Evolutionary conservation across 2,888 invertebrate genomes (phyloP).

Genomic region (Rosalia funebris): DNA sequence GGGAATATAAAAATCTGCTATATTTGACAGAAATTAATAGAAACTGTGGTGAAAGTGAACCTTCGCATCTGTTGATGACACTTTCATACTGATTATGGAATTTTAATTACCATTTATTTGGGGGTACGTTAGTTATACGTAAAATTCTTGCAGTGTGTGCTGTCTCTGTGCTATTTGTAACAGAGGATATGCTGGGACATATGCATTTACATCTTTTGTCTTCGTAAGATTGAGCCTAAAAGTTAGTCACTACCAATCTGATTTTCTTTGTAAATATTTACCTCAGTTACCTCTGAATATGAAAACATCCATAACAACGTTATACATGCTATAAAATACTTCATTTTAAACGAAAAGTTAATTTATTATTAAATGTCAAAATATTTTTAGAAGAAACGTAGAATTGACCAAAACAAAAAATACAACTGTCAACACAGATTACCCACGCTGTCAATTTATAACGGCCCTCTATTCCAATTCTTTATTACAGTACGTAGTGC

Average conservation of each 20-base stretch:
- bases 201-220: conserved; percentile 89
- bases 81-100: background rate
- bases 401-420: too few relatives aligned
- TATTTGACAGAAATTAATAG: too few relatives aligned
- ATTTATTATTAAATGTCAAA: background rate
- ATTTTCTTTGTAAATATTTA: background rate
- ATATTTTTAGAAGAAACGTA: too few relatives aligned
- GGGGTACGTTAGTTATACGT: conserved; percentile 82
- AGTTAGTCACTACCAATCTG: conserved; percentile 40
- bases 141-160: conserved; percentile 75
- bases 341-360: conserved; percentile 1
- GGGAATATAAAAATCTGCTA: too few relatives aligned
- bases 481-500: too few relatives aligned
- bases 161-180: conserved; percentile 72
- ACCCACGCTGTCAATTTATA: too few relatives aligned
- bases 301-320: conserved; percentile 9
- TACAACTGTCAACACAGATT: too few relatives aligned
- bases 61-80: too few relatives aligned
- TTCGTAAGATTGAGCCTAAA: conserved; percentile 79
- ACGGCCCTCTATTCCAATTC: too few relatives aligned
- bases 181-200: conserved; percentile 82
- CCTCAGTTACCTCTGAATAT: conserved; percentile 4
- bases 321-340: background rate
- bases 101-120: conserved; percentile 77
- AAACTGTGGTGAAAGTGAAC: too few relatives aligned